Evolutionary conservation across 1,140 invertebrate species (phyloP).

Genomic region (Papilio glaucus): DNA sequence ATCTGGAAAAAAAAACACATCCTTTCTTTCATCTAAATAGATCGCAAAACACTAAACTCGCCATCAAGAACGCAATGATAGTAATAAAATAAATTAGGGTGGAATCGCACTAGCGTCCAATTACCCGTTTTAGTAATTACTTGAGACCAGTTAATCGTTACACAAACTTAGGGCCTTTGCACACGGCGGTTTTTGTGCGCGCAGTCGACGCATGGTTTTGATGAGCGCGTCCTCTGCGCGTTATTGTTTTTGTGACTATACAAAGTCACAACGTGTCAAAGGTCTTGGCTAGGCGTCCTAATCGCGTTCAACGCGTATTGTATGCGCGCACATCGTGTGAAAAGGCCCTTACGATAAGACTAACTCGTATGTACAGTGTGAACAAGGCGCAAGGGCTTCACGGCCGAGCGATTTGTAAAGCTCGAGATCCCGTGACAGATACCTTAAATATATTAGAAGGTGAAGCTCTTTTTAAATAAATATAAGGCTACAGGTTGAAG

Average conservation of each 20-base stretch:
- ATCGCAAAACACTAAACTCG: background rate
- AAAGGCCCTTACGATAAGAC: no score
- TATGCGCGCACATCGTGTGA: no score
- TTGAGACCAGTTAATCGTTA: constrained; percentile 8
- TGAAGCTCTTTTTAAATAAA: background rate
- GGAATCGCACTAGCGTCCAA: constrained; percentile 11
- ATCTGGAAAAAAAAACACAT: background rate
- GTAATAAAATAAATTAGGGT: constrained; percentile 18
- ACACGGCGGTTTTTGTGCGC: no score
- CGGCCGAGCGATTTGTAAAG: background rate
- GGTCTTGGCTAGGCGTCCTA: no score
- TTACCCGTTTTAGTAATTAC: constrained; percentile 12
- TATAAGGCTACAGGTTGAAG: background rate
- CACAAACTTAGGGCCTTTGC: constrained; percentile 17
- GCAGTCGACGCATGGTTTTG: no score
- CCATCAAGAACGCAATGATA: background rate
- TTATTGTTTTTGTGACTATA: no score
- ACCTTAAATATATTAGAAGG: constrained; percentile 15
- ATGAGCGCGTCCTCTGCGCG: no score
- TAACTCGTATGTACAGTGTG: background rate
- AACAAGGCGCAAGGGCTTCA: constrained; percentile 13
- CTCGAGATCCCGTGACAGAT: background rate
- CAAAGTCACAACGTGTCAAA: no score
- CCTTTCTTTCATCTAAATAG: no score
- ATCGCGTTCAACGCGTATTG: no score